Evolutionary conservation across 2,888 invertebrate species (phyloP), one percentile per base, ranked within the genome.

Genomic region (Acanthoscelides obtectus): DNA sequence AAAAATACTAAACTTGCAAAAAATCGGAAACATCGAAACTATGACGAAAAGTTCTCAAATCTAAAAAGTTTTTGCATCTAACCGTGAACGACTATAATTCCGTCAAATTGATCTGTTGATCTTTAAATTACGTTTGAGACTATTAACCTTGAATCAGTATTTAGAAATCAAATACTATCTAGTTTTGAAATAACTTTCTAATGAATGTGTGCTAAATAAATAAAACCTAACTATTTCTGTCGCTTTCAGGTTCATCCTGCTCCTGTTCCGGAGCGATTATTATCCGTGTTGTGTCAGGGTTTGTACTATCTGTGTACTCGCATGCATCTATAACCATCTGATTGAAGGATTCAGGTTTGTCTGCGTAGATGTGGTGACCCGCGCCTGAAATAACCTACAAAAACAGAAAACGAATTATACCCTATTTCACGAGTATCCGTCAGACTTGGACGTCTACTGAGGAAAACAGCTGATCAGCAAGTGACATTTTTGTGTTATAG

Each of bases 331-430:
- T 82, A 1, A 97, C 94, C 76, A 91, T 89, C 79, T 92, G 90
- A 87, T 98, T 98, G 85, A 98, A 98, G 22, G 89, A 87, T 0
- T 94, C 94, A 64, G 94, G 91, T 82, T 93, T 94, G 83, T 98
- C 98, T 0, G 97, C 93, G 86, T 98, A 98, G 0, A 98, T 93
- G 85, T 98, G 97, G 85, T 98, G 98, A 0, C 98, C 97, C 5
- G 97, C 96, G 72, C 95, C 95, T 75, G 90, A 89, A 73, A 97
- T 93, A 0, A 94, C 90, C 93, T 96, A 84, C 65, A 83, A 80
- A 20, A 3, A n/a, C 22, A 22, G 64, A 64, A 3, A 66, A 8
- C 1, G 5, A 22, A 5, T 2, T 66, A 66, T 63, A 63, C 63
- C 63, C 19, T 12, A 8, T 63, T 63, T 12, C 63, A 12, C 19